Base-by-base conservation (phyloP, 2,888 invertebrate genomes). In the Abrostola triplasia region DNA sequence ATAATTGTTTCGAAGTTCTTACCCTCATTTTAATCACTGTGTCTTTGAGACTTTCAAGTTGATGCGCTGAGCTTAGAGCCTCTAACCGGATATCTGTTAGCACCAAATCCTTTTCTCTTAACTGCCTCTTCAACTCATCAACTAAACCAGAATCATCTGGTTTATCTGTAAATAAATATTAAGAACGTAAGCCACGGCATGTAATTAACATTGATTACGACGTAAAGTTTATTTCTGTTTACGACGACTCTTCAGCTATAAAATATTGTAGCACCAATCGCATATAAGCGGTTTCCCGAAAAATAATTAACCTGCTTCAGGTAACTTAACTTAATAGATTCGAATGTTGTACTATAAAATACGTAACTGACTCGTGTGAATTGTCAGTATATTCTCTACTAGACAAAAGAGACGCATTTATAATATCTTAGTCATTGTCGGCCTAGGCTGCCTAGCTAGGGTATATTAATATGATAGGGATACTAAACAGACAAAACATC, bases 21-120 rank as follows among this genome's bases (percentile, higher is more conserved):
- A 98, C 98, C 95, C 98, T 97, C 98, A 99, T 98, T 92, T 98
- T 98, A 90, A 98, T 98, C 85, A 99, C 98, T 56, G 99, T 98
- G 87, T 99, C 99, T 89, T 98, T 98, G 24, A 99, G 95, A 79
- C 98, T 98, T 90, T 99, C 99, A 60, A 99, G 95, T 90, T 99
- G 99, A 90, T 99, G 99, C 5, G 99, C 99, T 0, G 99, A 99
- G 79, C 98, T 98, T 40, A 99, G 95, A 7, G 99, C 99, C 91
- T 99, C 99, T 72, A 99, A 95, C 72, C 99, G 95, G 67, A 99
- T 99, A 89, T 99, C 99, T 2, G 99, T 99, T 74, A 99, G 95
- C 67, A 98, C 98, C 86, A 98, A 96, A 91, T 99, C 99, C 90
- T 99, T 99, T 86, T 99, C 99, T 42, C 99, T 95, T 55, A 99